Base-by-base conservation (phyloP, 2,888 invertebrate species). In the Drosophila meridiana region DNA sequence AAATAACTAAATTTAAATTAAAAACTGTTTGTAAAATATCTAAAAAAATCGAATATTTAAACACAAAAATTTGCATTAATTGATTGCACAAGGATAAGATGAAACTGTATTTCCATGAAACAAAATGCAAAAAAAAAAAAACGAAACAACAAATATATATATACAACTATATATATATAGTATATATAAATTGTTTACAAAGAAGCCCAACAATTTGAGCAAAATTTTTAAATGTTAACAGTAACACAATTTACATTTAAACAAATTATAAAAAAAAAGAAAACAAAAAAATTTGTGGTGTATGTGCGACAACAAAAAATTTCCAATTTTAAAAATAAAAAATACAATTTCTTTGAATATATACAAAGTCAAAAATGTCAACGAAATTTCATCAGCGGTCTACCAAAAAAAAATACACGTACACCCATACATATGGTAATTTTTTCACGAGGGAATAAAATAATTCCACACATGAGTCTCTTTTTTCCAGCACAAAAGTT, bases 241-340 rank as follows among this genome's bases (percentile, higher is more conserved):
- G 32, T 57, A 74, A 69, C 52, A 69, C 71, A 71, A 71, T 69
- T 70, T 65, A 65, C 62, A 66, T 67, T 67, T 71, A 62, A 78
- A 60, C 42, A 68, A 69, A 68, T 64, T 75, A 55, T 32, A 40
- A 40, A 14, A 38, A 36, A 26, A 20, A 20, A 52, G 68, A 60
- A 53, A 77, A 75, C 6, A 36, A 26, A 28, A 66, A 53, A 80
- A 78, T 74, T 73, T 87, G 83, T 87, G 87, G 80, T 76, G 76
- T 84, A 82, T 80, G 65, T 65, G 40, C 65, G n/a, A 64, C 66
- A 43, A 36, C 65, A 74, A 61, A 73, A 76, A 78, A 82, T 69
- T 84, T 84, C 69, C 80, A 80, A 85, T 87, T 85, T 87, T 84
- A 79, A 85, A 82, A 84, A 82, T 76, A 79, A 75, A 82, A 82